Conservation (phyloP, 2,888 invertebrate species). For the Drosophila melanosoma region DNA sequence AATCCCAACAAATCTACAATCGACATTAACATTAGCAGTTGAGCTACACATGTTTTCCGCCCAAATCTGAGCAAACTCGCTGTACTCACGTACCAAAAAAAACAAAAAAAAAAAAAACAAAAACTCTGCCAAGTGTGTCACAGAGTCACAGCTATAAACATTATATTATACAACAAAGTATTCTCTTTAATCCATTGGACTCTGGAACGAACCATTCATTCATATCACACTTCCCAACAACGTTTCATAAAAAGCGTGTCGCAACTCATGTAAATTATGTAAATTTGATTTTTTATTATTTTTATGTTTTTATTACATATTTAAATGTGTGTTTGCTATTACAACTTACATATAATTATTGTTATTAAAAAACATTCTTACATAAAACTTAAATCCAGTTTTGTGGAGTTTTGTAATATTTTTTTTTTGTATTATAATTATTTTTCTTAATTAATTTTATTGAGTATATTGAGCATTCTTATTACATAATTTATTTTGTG, state of each 20-base stretch:
- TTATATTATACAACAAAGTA: slow-evolving; percentile 17
- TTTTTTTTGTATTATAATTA: background rate
- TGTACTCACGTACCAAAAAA: slow-evolving; percentile 73
- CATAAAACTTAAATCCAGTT: background rate
- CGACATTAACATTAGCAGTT: slow-evolving; percentile 79
- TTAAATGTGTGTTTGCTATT: background rate
- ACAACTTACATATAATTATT: background rate
- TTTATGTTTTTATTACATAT: background rate
- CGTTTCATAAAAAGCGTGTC: slow-evolving; percentile 2
- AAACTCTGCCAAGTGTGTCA: slow-evolving; percentile 16
- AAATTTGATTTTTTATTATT: background rate
- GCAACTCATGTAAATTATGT: background rate
- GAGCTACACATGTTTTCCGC: slow-evolving; percentile 82
- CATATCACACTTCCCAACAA: slow-evolving; percentile 3
- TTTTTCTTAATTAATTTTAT: background rate
- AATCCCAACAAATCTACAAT: slow-evolving; percentile 41
- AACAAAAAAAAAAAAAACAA: slow-evolving; percentile 1
- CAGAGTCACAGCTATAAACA: slow-evolving; percentile 16
- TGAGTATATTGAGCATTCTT: background rate
- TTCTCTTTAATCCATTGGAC: slow-evolving; percentile 13
- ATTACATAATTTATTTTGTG: background rate
- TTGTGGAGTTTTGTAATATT: background rate
- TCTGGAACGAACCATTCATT: slow-evolving; percentile 7
- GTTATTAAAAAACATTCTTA: background rate
- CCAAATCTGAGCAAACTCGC: slow-evolving; percentile 79